Percentiles rank a stretch among this genome's conserved stretches.
Evolutionary conservation across 2,797 vertebrate species (phyloP).

Genomic region (Steatocranus sp.): DNA sequence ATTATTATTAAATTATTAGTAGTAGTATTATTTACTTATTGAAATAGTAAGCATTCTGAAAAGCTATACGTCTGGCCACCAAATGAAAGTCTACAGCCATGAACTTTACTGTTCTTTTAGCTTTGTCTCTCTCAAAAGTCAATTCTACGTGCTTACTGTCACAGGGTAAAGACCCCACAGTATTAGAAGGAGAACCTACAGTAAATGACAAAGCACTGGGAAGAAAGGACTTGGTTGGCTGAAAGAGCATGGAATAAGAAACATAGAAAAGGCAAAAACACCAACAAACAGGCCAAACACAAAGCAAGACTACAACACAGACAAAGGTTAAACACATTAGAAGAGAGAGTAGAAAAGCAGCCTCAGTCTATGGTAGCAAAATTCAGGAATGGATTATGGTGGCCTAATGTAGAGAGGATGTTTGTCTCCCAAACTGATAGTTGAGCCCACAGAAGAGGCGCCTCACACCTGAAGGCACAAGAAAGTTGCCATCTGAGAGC

Average conservation of each 20-base stretch:
- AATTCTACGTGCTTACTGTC: background rate
- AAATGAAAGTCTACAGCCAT: background rate
- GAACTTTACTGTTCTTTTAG: background rate
- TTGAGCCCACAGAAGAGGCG: rapidly evolving
- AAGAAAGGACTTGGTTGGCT: background rate
- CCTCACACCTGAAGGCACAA: background rate
- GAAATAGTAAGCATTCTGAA: background rate
- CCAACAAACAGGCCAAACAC: background rate
- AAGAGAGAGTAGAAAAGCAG: rapidly evolving
- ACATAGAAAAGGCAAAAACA: rapidly evolving
- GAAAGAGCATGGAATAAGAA: background rate
- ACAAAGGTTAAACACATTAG: background rate
- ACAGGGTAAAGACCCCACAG: background rate
- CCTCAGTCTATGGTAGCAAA: background rate
- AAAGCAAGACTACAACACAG: background rate
- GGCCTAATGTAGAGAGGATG: too few species aligned
- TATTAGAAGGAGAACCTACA: background rate
- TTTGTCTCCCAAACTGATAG: background rate
- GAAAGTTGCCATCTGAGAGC: rapidly evolving
- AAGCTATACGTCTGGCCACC: background rate
- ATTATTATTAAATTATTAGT: background rate
- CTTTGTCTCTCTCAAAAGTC: background rate
- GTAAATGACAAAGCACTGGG: background rate
- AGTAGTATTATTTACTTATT: background rate
- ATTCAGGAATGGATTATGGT: background rate